Conservation (phyloP, 1,140 invertebrate genomes). For the Metopolophium dirhodum region DNA sequence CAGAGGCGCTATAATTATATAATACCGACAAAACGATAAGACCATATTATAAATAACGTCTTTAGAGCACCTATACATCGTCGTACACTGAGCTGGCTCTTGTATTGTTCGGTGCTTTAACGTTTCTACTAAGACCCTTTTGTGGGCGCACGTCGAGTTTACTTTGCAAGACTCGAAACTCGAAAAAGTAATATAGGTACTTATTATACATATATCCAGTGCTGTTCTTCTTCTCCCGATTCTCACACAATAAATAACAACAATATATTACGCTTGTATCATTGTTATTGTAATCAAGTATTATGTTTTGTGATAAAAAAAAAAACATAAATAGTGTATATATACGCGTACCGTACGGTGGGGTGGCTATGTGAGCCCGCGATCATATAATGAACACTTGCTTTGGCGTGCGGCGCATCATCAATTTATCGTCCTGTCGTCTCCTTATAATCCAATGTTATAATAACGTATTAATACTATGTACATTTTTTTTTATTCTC, state of each 20-base stretch:
- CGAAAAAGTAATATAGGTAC: not conserved
- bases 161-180: constrained; percentile 42
- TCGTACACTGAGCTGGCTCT: not conserved
- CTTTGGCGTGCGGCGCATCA: constrained; percentile 51
- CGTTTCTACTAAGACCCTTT: constrained; percentile 25
- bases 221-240: not conserved
- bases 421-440: constrained; percentile 57
- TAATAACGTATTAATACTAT: constrained; percentile 53
- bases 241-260: constrained; percentile 54
- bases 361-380: not conserved
- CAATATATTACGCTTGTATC: constrained; percentile 48
- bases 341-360: not conserved
- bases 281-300: constrained; percentile 56
- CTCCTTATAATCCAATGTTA: constrained; percentile 27
- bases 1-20: constrained; percentile 39
- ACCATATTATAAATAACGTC: constrained; percentile 50
- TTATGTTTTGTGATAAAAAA: constrained; percentile 55
- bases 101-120: constrained; percentile 32
- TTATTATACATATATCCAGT: not conserved
- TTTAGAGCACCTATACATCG: not conserved
- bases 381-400: constrained; percentile 50
- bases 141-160: constrained; percentile 41
- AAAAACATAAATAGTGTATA: not conserved
- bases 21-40: constrained; percentile 45
- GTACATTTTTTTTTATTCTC: constrained; percentile 31